Evolutionary conservation across 2,888 invertebrate genomes (phyloP).

Genomic region (Aplocera efformata): DNA sequence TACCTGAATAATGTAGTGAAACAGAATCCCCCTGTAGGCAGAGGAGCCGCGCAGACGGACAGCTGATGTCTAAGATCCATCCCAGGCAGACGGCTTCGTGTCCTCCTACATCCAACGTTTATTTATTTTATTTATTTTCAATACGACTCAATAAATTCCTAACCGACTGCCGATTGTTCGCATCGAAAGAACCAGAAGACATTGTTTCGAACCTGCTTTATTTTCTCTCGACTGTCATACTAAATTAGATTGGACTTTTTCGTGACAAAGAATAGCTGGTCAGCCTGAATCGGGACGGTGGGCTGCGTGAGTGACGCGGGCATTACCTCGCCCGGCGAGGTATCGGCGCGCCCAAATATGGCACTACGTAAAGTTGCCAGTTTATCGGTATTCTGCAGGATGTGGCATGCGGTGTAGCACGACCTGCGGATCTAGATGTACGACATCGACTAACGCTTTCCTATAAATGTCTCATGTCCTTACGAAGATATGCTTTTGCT

Average conservation of each 20-base stretch:
- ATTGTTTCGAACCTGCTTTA: constrained; percentile 44
- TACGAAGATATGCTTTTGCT: too few species aligned
- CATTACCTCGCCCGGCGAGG: background rate
- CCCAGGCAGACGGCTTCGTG: constrained; percentile 58
- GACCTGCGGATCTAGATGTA: too few species aligned
- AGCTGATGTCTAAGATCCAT: constrained; percentile 74
- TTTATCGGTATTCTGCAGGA: too few species aligned
- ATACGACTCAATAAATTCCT: constrained; percentile 74
- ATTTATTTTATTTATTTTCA: constrained; percentile 57
- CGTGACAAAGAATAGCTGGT: constrained; percentile 32
- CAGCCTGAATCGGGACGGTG: constrained; percentile 8
- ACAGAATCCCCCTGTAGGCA: constrained; percentile 40
- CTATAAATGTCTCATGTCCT: too few species aligned
- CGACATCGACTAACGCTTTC: too few species aligned
- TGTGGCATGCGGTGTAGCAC: too few species aligned
- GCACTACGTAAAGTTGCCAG: too few species aligned
- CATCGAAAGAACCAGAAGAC: constrained; percentile 60
- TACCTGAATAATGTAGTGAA: background rate
- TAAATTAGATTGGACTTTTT: constrained; percentile 48
- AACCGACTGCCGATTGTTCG: constrained; percentile 62
- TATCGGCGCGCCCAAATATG: too few species aligned
- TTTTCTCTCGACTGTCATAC: constrained; percentile 42
- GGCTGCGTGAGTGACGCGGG: background rate
- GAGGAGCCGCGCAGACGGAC: constrained; percentile 54
- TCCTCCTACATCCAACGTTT: constrained; percentile 41